Base-by-base conservation (phyloP, 2,797 vertebrate genomes). In the Phrynocephalus forsythii region DNA sequence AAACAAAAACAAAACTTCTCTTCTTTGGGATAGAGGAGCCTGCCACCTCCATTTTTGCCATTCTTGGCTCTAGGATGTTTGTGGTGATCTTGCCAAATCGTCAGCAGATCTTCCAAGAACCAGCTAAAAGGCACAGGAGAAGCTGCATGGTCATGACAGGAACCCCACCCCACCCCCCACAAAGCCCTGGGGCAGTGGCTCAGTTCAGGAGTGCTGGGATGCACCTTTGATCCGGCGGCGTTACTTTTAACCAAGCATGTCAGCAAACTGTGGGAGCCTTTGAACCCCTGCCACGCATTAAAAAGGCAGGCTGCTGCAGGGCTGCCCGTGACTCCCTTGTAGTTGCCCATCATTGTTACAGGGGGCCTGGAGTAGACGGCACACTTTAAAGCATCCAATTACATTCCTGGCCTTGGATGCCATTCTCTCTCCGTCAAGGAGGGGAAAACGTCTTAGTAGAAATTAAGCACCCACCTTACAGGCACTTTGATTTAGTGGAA, bases 401-500 rank as follows among this genome's bases (percentile, higher is more conserved):
- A 94, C 83, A 0, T 84, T 90, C 56, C 90, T 93, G 86, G 18
- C 90, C 91, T 93, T 91, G 81, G 86, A 95, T 87, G 92, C 93
- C 91, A 82, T 92, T 95, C 91, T 90, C 60, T 90, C 60, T 89
- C 91, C 26, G 0, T 75, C 90, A 91, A 92, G 95, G 92, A 94
- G 84, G 90, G 85, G 93, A 33, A 94, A 94, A 95, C 91, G 91
- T 96, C 94, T 95, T 90, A 94, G 82, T 91, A 93, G 93, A 94
- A 95, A 95, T 94, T 93, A 94, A 94, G 95, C 90, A 88, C 88
- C 92, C 89, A 8, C 91, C 91, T 91, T 93, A 92, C 83, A 94
- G 91, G 94, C 93, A 95, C 93, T 96, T 95, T 97, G 96, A 94
- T 97, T 98, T 98, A 81, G 0, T 88, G 93, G 87, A 93, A 85